phyloP scores from a whole-genome alignment of 2,888 invertebrate genomes.

The Drosophila buzzatii region DNA sequence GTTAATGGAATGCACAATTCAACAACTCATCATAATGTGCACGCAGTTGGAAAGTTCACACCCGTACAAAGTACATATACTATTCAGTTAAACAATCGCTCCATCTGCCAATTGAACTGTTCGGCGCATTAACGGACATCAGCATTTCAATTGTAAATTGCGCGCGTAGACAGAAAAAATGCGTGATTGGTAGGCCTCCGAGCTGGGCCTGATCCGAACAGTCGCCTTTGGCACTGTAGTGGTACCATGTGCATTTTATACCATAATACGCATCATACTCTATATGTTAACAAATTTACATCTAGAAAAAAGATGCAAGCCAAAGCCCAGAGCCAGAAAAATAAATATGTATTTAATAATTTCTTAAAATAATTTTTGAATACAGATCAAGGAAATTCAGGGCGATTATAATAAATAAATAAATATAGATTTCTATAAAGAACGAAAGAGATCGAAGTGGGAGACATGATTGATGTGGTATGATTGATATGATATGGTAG shows the following conservation, averaged over 20 bases:
- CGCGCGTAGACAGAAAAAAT: slow-evolving; percentile 29
- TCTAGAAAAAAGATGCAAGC: too few relatives aligned
- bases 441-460: too few relatives aligned
- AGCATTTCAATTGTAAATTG: slow-evolving; percentile 75
- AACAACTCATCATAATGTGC: slow-evolving; percentile 49
- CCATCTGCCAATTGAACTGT: slow-evolving; percentile 41
- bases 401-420: too few relatives aligned
- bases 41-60: slow-evolving; percentile 29
- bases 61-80: slow-evolving; percentile 40
- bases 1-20: slow-evolving; percentile 50
- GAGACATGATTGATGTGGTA: too few relatives aligned
- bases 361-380: too few relatives aligned
- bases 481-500: too few relatives aligned
- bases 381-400: too few relatives aligned
- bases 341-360: too few relatives aligned
- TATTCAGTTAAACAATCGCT: slow-evolving; percentile 47
- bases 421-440: too few relatives aligned
- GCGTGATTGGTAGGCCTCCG: slow-evolving; percentile 29
- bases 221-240: slow-evolving; percentile 30
- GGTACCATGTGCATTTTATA: background rate
- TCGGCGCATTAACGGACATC: slow-evolving; percentile 64
- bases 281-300: background rate
- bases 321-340: too few relatives aligned
- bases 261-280: background rate
- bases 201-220: slow-evolving; percentile 1